Conservation (phyloP, 2,888 invertebrate species). For the Ochropleura plecta region DNA sequence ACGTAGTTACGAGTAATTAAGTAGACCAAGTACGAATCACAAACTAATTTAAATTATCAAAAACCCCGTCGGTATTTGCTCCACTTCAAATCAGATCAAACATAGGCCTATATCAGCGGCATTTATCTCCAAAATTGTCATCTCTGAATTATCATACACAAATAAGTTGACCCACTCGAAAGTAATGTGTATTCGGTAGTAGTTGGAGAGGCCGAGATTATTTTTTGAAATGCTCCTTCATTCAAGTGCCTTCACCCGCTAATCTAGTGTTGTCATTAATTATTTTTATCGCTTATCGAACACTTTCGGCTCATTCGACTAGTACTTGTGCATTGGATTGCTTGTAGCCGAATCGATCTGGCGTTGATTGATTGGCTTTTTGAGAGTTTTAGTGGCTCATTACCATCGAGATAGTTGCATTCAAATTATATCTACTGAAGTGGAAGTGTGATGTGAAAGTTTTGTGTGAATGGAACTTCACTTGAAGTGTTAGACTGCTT, state of each 20-base stretch:
- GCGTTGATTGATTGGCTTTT: slow-evolving; percentile 69
- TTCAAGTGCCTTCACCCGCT: slow-evolving; percentile 87
- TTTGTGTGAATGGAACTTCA: background rate
- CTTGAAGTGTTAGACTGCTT: background rate
- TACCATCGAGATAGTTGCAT: slow-evolving; percentile 36
- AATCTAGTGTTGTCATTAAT: slow-evolving; percentile 90
- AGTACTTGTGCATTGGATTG: slow-evolving; percentile 77
- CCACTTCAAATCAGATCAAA: slow-evolving; percentile 35
- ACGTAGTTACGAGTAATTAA: background rate
- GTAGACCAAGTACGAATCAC: background rate
- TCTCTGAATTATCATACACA: slow-evolving; percentile 82
- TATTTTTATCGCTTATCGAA: slow-evolving; percentile 90
- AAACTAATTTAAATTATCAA: background rate
- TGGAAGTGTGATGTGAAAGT: slow-evolving; percentile 17
- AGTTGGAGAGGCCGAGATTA: slow-evolving; percentile 88
- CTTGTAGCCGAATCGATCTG: slow-evolving; percentile 74
- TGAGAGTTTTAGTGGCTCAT: slow-evolving; percentile 54
- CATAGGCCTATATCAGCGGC: slow-evolving; percentile 50
- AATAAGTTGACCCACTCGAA: slow-evolving; percentile 88
- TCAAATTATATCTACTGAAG: slow-evolving; percentile 40
- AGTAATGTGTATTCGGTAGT: slow-evolving; percentile 86
- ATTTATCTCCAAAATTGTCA: slow-evolving; percentile 64
- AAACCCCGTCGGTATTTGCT: slow-evolving; percentile 8
- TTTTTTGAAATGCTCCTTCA: slow-evolving; percentile 90
- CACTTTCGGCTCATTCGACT: slow-evolving; percentile 84